Evolutionary conservation across 2,113 vertebrate species (phyloP).

Genomic region (Eulemur rufifrons): DNA sequence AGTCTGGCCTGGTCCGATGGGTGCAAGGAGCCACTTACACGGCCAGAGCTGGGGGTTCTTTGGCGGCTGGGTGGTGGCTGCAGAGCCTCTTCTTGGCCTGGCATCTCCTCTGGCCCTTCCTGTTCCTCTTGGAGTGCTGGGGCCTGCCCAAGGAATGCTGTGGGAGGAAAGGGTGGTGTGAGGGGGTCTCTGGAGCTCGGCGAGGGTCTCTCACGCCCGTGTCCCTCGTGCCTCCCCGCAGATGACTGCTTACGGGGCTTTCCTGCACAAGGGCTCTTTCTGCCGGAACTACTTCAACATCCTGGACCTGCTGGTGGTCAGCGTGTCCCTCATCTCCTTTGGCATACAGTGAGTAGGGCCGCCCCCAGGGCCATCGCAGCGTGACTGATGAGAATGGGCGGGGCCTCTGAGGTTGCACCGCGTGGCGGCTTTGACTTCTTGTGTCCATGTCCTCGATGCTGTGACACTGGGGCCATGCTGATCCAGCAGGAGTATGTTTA

Average conservation of each 20-base stretch:
- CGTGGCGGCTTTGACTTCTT: background rate
- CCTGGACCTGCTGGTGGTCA: conserved; percentile 98
- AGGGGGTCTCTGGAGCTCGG: conserved; percentile 25
- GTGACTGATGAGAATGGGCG: background rate
- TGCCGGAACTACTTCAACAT: conserved; percentile 99
- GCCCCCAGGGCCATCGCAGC: background rate
- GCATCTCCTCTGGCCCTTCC: background rate
- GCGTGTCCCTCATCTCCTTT: conserved; percentile 99
- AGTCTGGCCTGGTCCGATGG: background rate
- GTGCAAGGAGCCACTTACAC: background rate
- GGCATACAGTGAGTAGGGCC: conserved; percentile 96
- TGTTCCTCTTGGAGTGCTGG: background rate
- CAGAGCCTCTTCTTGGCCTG: background rate
- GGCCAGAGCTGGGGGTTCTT: background rate
- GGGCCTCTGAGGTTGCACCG: background rate
- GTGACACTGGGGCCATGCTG: background rate
- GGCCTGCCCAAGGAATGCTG: background rate
- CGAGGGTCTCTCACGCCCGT: conserved; percentile 62
- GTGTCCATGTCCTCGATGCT: background rate
- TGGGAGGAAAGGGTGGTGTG: background rate
- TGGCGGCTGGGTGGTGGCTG: conserved; percentile 1
- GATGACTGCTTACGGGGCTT: conserved; percentile 99
- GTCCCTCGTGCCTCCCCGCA: conserved; percentile 81
- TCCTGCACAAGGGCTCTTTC: conserved; percentile 99
- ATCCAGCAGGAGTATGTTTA: background rate